Conservation (phyloP, 1,140 invertebrate species). For the Mizuhopecten yessoensis region DNA sequence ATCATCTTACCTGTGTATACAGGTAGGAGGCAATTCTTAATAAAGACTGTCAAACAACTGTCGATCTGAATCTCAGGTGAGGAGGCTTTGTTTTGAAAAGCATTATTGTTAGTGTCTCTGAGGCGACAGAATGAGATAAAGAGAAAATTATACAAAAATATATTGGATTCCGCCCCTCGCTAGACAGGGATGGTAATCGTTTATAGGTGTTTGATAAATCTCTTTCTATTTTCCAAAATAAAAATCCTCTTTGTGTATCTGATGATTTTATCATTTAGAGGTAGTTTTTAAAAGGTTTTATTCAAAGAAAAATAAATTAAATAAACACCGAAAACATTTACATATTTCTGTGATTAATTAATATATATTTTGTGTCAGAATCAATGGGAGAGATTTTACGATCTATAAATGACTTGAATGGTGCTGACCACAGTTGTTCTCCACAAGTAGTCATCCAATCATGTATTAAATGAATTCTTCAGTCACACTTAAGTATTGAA, state of each 20-base stretch:
- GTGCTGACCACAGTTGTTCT: background rate
- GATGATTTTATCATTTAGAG: background rate
- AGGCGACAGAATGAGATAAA: background rate
- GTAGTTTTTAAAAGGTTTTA: background rate
- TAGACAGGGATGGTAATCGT: background rate
- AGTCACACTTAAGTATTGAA: background rate
- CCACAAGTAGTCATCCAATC: background rate
- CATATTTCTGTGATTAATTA: constrained; percentile 29
- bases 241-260: background rate
- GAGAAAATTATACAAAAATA: constrained; percentile 27
- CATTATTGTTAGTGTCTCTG: background rate
- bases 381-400: background rate
- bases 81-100: background rate
- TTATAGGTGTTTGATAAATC: constrained; percentile 12
- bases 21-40: constrained; percentile 11
- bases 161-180: background rate
- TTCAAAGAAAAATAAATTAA: background rate
- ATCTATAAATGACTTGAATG: constrained; percentile 12
- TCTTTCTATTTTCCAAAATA: background rate
- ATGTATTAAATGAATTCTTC: background rate
- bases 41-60: background rate
- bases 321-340: constrained; percentile 8
- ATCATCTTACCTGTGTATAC: constrained; percentile 17
- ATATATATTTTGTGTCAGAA: background rate
- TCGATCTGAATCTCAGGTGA: constrained; percentile 4